phyloP scores from a whole-genome alignment of 2,888 invertebrate species.

The Polymixis lichenea region DNA sequence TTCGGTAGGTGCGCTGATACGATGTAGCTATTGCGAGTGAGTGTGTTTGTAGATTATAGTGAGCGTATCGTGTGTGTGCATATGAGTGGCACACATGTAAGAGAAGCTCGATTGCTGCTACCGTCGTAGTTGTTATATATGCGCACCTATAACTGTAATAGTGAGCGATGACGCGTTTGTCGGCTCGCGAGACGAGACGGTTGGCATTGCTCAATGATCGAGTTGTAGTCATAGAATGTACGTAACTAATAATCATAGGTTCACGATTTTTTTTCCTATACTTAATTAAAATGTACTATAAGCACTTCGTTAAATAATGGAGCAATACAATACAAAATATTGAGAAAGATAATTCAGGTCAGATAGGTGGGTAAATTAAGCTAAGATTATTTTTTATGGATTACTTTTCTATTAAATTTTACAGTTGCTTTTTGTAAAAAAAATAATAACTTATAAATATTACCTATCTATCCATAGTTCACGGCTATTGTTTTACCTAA shows the following conservation, averaged over 20 bases:
- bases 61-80: constrained; percentile 80
- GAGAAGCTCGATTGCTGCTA: constrained; percentile 86
- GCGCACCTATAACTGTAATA: constrained; percentile 88
- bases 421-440: neutral
- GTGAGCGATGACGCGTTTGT: constrained; percentile 89
- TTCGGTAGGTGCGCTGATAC: constrained; percentile 79
- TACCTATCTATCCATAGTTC: neutral
- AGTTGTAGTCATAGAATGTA: constrained; percentile 87
- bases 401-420: neutral
- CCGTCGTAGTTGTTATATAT: constrained; percentile 85
- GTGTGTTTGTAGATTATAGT: constrained; percentile 79
- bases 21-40: constrained; percentile 74
- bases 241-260: constrained; percentile 76
- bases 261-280: constrained; percentile 23
- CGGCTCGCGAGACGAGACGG: constrained; percentile 89
- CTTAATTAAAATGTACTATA: neutral
- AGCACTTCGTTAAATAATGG: neutral
- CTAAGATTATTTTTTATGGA: neutral
- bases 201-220: constrained; percentile 90
- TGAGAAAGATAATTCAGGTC: neutral
- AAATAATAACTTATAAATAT: neutral
- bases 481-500: neutral
- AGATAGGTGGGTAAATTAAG: neutral
- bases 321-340: neutral
- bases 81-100: constrained; percentile 82